Base-by-base conservation (phyloP, 2,113 vertebrate species). In the Lampris incognitus region DNA sequence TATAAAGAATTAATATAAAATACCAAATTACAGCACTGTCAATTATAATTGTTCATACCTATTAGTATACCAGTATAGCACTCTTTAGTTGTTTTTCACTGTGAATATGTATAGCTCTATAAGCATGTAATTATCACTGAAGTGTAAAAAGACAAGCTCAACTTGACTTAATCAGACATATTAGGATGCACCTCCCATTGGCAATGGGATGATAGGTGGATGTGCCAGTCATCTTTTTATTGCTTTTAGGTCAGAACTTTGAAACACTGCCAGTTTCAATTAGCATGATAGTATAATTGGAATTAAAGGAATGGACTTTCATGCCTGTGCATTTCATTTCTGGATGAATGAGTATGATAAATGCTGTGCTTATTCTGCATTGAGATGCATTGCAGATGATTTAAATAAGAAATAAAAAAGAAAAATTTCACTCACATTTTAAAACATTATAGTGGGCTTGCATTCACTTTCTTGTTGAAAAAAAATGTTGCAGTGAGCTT, bases 371-470 rank as follows among this genome's bases (percentile, higher is more conserved):
- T 75, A 46, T 44, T 69, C 70, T 66, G 64, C 64, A 73, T 38
- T 57, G 48, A 11, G 55, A 39, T 64, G 59, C 76, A 74, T 42
- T 64, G 62, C 42, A 74, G 75, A 85, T 73, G 66, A 72, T 79
- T 79, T 48, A 54, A 66, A 36, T 60, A 6, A 13, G 51, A 57
- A 72, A 40, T 62, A 77, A 67, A 4, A 73, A 78, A 83, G 8
- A 6, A 1, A 24, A 69, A 63, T 69, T 61, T 75, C 48, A 70
- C 44, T 50, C 50, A 65, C 55, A 37, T 39, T 11, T 48, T 72
- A 61, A 41, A 77, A 52, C 76, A 66, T 72, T 37, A 57, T 44
- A 55, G 36, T 49, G 55, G 44, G 8, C 66, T 66, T 83, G 67
- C 60, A 70, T 52, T 13, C 48, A 2, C 65, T 73, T 54, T 70